A percentile compares a stretch with the other conserved stretches of the same genome.
Evolutionary conservation across 2,797 vertebrate species (phyloP).

Genomic region (Meriones psammophilus): DNA sequence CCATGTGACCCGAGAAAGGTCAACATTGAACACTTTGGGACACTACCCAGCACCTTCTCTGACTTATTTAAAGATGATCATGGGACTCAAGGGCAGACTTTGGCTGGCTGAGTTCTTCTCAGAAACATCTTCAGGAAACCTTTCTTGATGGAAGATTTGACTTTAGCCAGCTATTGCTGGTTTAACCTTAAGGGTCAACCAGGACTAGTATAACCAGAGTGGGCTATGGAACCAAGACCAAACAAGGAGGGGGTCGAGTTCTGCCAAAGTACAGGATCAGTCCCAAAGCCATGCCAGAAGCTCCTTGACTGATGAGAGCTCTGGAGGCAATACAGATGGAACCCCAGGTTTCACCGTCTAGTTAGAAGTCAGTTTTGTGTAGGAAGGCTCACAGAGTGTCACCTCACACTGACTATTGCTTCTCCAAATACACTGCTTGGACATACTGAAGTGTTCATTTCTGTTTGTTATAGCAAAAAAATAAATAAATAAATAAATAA

Average conservation of each 20-base stretch:
- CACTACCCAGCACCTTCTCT: neutral
- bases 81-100: neutral
- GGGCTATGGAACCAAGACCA: neutral
- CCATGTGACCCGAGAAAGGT: neutral
- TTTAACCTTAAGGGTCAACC: neutral
- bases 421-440: neutral
- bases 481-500: neutral
- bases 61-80: neutral
- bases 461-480: neutral
- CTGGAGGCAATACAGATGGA: neutral
- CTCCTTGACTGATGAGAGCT: neutral
- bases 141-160: neutral
- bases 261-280: neutral
- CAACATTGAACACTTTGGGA: neutral
- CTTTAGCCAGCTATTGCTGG: neutral
- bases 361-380: neutral
- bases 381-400: neutral
- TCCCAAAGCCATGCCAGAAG: neutral
- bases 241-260: neutral
- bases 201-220: neutral
- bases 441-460: neutral
- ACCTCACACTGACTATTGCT: neutral
- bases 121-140: neutral
- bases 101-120: neutral
- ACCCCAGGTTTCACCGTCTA: neutral